Evolutionary conservation across 92 coral and sea anemone genomes (phyloP).

Genomic region (Zoanthus sociatus): DNA sequence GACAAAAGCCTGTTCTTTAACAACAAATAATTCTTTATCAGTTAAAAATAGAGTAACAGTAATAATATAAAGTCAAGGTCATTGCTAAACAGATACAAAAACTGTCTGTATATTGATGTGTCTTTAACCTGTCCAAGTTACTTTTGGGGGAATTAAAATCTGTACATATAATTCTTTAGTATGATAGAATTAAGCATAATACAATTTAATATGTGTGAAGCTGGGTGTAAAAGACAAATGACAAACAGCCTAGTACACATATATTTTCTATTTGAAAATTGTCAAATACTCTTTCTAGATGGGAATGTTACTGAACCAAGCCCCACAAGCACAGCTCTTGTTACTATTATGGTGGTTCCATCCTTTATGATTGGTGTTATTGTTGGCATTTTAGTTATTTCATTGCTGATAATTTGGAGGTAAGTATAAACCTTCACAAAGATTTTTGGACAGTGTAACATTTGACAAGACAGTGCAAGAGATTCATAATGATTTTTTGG

Average conservation of each 20-base stretch:
- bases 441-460: background rate
- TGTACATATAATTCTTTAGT: background rate
- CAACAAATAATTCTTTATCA: constrained; percentile 16
- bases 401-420: constrained; percentile 53
- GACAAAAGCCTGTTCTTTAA: constrained; percentile 17
- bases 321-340: constrained; percentile 69
- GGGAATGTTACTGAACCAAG: constrained; percentile 68
- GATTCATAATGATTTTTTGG: too few relatives aligned
- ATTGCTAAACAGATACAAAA: background rate
- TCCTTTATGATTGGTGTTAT: constrained; percentile 80
- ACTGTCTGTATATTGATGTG: constrained; percentile 35
- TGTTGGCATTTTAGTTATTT: constrained; percentile 78
- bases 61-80: constrained; percentile 13
- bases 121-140: background rate
- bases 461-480: too few relatives aligned
- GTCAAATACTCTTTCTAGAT: constrained; percentile 44
- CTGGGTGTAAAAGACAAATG: background rate
- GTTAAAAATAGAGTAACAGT: background rate
- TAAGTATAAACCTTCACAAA: background rate
- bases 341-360: constrained; percentile 70
- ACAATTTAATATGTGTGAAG: background rate
- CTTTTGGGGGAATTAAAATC: too few relatives aligned
- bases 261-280: constrained; percentile 7
- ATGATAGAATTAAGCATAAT: background rate
- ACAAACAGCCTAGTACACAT: background rate